These are phyloP conservation scores for Drosophila ficusphila DNA, from an alignment of 1,140 invertebrate genomes.

Conservation along the genomic window DNA sequence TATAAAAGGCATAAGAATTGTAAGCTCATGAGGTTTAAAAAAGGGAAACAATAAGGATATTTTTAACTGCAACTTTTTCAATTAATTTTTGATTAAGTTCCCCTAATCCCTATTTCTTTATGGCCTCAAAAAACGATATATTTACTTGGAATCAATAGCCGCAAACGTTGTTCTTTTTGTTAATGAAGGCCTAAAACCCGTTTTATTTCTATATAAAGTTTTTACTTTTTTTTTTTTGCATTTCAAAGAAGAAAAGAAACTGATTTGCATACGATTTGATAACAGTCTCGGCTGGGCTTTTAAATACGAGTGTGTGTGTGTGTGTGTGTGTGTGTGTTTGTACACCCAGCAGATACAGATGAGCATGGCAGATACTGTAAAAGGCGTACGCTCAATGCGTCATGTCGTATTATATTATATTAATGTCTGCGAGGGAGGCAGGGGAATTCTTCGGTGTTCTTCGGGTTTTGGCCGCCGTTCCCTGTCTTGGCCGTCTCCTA, in stretches of 20 bases:
- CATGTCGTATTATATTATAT: conserved; percentile 32
- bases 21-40: too few species aligned
- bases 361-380: conserved; percentile 13
- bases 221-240: conserved; percentile 56
- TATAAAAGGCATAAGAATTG: neutral
- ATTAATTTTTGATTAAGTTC: neutral
- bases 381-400: conserved; percentile 38
- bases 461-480: conserved; percentile 28
- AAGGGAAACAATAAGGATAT: neutral
- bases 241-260: conserved; percentile 53
- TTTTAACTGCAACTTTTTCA: neutral
- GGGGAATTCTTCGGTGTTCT: conserved; percentile 39
- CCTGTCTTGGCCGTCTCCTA: conserved; percentile 38
- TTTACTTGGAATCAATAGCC: conserved; percentile 4
- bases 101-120: neutral
- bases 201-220: conserved; percentile 49
- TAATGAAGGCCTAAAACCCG: conserved; percentile 48
- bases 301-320: conserved; percentile 29
- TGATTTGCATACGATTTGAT: conserved; percentile 77
- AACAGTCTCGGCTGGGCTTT: conserved; percentile 44
- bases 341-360: conserved; percentile 33
- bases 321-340: too few species aligned
- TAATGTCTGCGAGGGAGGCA: conserved; percentile 25
- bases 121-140: conserved; percentile 7
- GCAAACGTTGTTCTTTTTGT: conserved; percentile 7